phyloP scores from a whole-genome alignment of 2,113 vertebrate genomes.

The Puma concolor region DNA sequence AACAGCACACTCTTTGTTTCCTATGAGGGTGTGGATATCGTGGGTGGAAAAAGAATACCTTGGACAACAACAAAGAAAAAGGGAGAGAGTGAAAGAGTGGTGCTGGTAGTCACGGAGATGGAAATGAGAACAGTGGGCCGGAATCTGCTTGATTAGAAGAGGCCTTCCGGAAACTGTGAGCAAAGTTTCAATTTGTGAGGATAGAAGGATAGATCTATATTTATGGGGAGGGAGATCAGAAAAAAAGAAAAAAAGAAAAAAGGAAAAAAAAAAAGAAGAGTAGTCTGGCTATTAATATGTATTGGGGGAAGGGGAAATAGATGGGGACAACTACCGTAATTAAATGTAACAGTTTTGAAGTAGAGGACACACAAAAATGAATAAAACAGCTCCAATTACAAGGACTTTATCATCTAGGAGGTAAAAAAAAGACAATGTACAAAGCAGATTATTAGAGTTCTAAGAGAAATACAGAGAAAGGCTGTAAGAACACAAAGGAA shows the following conservation, averaged over 20 bases:
- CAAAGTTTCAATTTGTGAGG: not conserved
- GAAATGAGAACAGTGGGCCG: not conserved
- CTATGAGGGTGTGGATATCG: not conserved
- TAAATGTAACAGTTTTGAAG: not conserved
- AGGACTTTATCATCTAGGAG: not conserved
- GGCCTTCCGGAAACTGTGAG: not conserved
- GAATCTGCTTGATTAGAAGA: not conserved
- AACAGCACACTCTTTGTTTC: constrained; percentile 23
- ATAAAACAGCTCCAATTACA: not conserved
- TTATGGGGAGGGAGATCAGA: not conserved
- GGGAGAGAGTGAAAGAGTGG: not conserved
- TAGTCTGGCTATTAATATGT: not conserved
- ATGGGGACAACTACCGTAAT: not conserved
- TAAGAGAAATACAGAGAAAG: constrained; percentile 2
- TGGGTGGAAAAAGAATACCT: not conserved
- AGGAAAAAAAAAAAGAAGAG: fast-evolving
- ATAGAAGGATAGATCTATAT: not conserved
- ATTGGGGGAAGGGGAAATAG: not conserved
- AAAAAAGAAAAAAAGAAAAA: too few relatives aligned
- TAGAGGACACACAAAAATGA: not conserved
- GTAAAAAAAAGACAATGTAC: not conserved
- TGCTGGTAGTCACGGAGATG: not conserved
- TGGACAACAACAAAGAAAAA: not conserved
- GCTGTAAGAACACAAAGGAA: not conserved
- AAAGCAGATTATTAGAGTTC: not conserved